Evolutionary conservation across 2,888 invertebrate genomes (phyloP).

Genomic region (Sesia apiformis): DNA sequence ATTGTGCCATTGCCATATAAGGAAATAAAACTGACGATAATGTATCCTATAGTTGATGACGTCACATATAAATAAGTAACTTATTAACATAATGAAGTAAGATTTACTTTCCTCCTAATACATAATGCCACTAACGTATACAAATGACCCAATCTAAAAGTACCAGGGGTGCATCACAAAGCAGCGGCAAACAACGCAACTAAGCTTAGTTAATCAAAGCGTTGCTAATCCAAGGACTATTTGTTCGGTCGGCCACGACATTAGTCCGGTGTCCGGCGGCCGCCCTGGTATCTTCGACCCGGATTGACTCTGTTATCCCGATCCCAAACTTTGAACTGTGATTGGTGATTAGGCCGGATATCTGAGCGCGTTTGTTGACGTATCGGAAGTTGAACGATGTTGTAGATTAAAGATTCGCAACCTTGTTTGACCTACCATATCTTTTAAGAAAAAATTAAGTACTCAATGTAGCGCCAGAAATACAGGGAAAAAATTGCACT

Average conservation of each 20-base stretch:
- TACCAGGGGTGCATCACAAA: constrained; percentile 62
- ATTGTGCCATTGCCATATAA: too few relatives aligned
- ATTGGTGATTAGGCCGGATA: constrained; percentile 4
- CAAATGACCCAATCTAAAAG: constrained; percentile 7
- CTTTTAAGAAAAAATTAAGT: too few relatives aligned
- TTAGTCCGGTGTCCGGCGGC: constrained; percentile 6
- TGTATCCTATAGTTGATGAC: too few relatives aligned
- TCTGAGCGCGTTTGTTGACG: neutral
- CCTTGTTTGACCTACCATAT: too few relatives aligned
- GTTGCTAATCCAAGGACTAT: constrained; percentile 8
- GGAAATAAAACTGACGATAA: too few relatives aligned
- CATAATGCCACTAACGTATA: neutral
- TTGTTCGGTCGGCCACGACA: constrained; percentile 9
- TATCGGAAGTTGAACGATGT: too few relatives aligned
- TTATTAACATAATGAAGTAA: too few relatives aligned
- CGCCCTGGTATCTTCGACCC: neutral
- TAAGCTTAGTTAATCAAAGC: constrained; percentile 33
- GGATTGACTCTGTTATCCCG: constrained; percentile 1
- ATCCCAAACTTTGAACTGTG: constrained; percentile 7
- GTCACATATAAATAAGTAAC: too few relatives aligned
- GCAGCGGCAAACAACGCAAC: constrained; percentile 37
- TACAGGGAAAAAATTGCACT: too few relatives aligned
- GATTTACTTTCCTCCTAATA: neutral
- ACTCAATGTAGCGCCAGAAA: too few relatives aligned
- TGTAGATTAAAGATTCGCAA: too few relatives aligned